Base-by-base conservation (phyloP, 2,113 vertebrate species). In the Myotis yumanensis region DNA sequence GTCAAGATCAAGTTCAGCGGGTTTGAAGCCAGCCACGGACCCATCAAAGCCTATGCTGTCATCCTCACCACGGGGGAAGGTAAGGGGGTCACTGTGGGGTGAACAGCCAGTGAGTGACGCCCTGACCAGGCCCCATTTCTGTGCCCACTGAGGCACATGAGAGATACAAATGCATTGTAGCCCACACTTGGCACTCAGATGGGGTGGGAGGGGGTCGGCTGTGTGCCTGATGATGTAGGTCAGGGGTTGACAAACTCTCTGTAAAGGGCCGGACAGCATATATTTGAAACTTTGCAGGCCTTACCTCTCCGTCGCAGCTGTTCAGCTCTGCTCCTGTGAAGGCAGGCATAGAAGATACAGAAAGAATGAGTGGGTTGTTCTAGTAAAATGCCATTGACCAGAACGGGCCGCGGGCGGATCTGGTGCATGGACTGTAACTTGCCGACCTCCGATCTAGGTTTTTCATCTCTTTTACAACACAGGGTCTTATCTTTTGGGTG, bases 41-140 rank as follows among this genome's bases (percentile, higher is more conserved):
- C 98, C 1, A 97, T 99, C 92, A 94, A 84, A 89, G 81, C 98
- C 46, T 98, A 99, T 0, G 99, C 99, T 0, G 82, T 99, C 77
- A 93, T 99, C 89, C 96, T 99, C 80, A 97, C 98, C 91, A 96
- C 97, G 1, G 62, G 85, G 0, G 5, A 94, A 68, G 98, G 98
- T 99, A 98, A 97, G 97, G 52, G 80, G 43, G 14, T 79, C 54
- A 10, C 11, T 1, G 1, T 40, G 18, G 91, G n/a, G 25, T 66
- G 1, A 11, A 0, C 18, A 43, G 28, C 46, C 23, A 1, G 15
- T 43, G 10, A 22, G 16, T 28, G 32, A 46, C 89, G 64, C 46
- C 0, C 0, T 72, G 90, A 69, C 76, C 1, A 2, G 51, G 32
- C 0, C 37, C 5, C 12, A 22, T 62, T 22, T 86, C 59, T 3